Evolutionary conservation across 30 jellyfish, hydroid and myxozoan genomes (phyloP).

Genomic region (Turritopsis rubra): DNA sequence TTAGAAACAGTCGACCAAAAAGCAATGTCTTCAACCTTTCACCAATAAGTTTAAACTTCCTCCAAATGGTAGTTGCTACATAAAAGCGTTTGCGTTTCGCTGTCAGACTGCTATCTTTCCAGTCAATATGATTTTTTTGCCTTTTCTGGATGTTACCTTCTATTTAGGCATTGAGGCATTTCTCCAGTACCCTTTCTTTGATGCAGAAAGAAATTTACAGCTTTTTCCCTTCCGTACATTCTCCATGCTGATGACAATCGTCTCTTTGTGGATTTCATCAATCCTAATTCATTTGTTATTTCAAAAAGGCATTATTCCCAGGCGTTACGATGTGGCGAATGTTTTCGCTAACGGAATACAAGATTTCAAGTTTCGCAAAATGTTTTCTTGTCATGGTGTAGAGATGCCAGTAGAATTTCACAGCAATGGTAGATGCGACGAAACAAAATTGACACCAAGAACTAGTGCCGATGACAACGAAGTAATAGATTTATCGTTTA

Average conservation of each 20-base stretch:
- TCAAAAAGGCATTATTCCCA: constrained; percentile 24
- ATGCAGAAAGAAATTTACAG: constrained; percentile 32
- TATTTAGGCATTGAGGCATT: constrained; percentile 63
- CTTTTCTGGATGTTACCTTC: not conserved
- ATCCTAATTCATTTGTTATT: constrained; percentile 16
- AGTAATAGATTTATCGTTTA: not conserved
- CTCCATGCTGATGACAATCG: constrained; percentile 58
- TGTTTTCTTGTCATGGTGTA: constrained; percentile 18
- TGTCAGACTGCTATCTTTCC: too few relatives aligned
- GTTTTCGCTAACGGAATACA: constrained; percentile 10
- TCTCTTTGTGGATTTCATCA: constrained; percentile 23
- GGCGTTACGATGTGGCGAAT: constrained; percentile 19
- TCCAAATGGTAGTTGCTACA: too few relatives aligned
- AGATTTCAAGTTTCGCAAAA: constrained; percentile 17
- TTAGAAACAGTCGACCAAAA: too few relatives aligned
- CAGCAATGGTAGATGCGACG: not conserved
- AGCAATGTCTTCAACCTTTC: too few relatives aligned
- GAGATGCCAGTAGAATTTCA: not conserved
- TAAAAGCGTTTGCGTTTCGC: too few relatives aligned
- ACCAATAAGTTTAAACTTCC: not conserved
- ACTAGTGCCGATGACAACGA: not conserved
- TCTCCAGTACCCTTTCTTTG: constrained; percentile 63
- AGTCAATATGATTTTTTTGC: too few relatives aligned
- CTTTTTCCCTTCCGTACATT: constrained; percentile 91
- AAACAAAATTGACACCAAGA: not conserved